Conservation (phyloP, 2,113 vertebrate species). For the Myotis yumanensis region DNA sequence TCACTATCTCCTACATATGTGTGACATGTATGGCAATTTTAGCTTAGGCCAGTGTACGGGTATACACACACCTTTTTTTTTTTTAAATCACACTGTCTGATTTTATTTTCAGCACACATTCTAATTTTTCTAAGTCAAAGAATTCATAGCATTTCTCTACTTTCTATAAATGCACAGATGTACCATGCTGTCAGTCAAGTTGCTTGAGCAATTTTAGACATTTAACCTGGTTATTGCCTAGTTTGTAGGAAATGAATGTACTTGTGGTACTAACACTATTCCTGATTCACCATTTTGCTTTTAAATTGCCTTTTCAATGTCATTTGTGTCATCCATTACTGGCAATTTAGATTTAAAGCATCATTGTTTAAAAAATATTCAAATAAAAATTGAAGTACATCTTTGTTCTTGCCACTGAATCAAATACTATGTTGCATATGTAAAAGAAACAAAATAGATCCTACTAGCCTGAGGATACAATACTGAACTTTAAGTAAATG, state of each 20-base stretch:
- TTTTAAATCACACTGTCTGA: background rate
- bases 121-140: conserved; percentile 22
- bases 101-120: conserved; percentile 28
- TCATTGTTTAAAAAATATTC: conserved; percentile 58
- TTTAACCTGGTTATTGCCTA: conserved; percentile 39
- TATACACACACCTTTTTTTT: background rate
- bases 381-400: conserved; percentile 50
- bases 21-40: background rate
- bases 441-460: conserved; percentile 33
- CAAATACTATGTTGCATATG: background rate
- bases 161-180: conserved; percentile 1
- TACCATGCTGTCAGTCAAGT: background rate
- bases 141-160: background rate
- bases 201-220: background rate
- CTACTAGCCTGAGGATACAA: background rate
- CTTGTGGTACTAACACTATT: background rate
- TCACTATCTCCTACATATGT: background rate
- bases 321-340: conserved; percentile 51
- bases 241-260: conserved; percentile 40
- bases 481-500: conserved; percentile 54
- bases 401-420: background rate
- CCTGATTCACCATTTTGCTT: conserved; percentile 34
- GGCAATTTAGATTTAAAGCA: conserved; percentile 63
- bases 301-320: conserved; percentile 35
- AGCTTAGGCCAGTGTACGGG: background rate